Evolutionary conservation across 1,140 invertebrate genomes (phyloP).

Genomic region (Chionoecetes opilio): DNA sequence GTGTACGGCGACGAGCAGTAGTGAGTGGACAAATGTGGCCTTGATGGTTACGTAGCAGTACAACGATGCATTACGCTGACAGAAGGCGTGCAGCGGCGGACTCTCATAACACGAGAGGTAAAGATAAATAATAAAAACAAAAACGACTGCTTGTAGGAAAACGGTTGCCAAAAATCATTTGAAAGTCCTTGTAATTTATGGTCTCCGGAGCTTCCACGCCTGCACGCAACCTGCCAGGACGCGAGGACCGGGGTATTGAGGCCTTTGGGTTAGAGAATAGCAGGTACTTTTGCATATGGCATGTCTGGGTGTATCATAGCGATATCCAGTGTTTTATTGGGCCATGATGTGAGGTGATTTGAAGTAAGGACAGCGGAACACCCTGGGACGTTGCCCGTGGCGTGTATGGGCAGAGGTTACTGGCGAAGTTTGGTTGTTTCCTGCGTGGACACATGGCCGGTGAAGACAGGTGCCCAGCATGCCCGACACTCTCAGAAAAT

Average conservation of each 20-base stretch:
- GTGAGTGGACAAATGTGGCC: background rate
- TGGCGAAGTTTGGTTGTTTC: background rate
- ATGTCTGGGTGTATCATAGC: background rate
- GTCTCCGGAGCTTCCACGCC: background rate
- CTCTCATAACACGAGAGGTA: background rate
- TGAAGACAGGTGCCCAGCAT: background rate
- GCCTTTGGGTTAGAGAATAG: background rate
- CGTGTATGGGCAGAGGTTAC: background rate
- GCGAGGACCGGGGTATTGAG: background rate
- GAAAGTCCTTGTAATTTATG: conserved; percentile 9
- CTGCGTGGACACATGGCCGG: background rate
- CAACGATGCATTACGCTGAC: background rate
- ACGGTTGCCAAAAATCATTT: background rate
- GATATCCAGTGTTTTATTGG: conserved; percentile 27
- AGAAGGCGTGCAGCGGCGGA: background rate
- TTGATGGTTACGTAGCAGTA: background rate
- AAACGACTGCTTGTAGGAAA: background rate
- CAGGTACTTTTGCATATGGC: background rate
- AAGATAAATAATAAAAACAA: background rate
- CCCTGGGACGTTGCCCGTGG: background rate
- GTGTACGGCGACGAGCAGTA: background rate
- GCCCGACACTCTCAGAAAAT: background rate
- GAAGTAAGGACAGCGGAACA: background rate
- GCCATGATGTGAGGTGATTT: conserved; percentile 24
- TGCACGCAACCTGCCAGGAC: conserved; percentile 23